Evolutionary conservation across 2,797 vertebrate species (phyloP).

Genomic region (Chaunax sp.): DNA sequence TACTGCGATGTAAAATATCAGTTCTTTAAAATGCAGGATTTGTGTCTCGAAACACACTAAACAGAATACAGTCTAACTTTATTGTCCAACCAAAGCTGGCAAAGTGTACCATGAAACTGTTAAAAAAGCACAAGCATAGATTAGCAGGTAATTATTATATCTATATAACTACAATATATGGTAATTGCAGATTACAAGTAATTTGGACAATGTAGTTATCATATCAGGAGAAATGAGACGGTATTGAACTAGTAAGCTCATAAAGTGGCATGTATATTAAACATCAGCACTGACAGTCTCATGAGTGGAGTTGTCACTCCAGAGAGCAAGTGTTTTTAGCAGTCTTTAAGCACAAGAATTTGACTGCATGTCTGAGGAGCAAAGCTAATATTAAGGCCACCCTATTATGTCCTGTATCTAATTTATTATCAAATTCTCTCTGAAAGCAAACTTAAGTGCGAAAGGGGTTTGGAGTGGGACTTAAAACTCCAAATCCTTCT

Average conservation of each 20-base stretch:
- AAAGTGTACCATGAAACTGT: slow-evolving; percentile 52
- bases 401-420: slow-evolving; percentile 47
- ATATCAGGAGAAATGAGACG: slow-evolving; percentile 61
- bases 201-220: slow-evolving; percentile 70
- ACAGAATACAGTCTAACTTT: slow-evolving; percentile 67
- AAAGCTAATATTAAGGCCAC: slow-evolving; percentile 70
- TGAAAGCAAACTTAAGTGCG: slow-evolving; percentile 42
- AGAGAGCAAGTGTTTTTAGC: slow-evolving; percentile 30
- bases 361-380: slow-evolving; percentile 43
- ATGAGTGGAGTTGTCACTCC: slow-evolving; percentile 31
- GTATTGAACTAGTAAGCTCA: slow-evolving; percentile 50
- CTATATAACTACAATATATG: slow-evolving; percentile 72
- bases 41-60: slow-evolving; percentile 59
- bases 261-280: slow-evolving; percentile 67
- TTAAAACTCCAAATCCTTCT: slow-evolving; percentile 43
- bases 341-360: slow-evolving; percentile 41
- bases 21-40: slow-evolving; percentile 45
- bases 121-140: slow-evolving; percentile 74
- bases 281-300: slow-evolving; percentile 61
- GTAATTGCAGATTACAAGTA: slow-evolving; percentile 72
- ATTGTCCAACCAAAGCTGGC: slow-evolving; percentile 59
- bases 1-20: slow-evolving; percentile 35
- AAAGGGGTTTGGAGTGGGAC: slow-evolving; percentile 37
- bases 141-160: slow-evolving; percentile 71
- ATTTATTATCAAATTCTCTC: slow-evolving; percentile 46